These are phyloP conservation scores for Nannoperca australis DNA, from an alignment of 2,797 vertebrate genomes.

Conservation along the genomic window DNA sequence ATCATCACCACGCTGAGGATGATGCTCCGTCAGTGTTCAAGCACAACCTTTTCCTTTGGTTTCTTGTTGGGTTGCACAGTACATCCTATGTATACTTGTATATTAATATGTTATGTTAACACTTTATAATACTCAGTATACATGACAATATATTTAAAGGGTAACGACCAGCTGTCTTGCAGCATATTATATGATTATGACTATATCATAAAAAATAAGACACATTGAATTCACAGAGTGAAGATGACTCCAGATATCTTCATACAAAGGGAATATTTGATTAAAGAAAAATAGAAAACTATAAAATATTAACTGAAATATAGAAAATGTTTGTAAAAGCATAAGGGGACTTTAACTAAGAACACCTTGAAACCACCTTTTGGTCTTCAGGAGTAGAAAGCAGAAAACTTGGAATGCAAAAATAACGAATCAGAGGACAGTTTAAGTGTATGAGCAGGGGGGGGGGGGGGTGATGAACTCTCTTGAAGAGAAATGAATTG, in stretches of 20 bases:
- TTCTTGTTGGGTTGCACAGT: too few relatives aligned
- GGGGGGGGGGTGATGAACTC: neutral
- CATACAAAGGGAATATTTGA: too few relatives aligned
- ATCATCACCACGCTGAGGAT: neutral
- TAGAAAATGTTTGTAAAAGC: neutral
- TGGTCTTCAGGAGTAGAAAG: neutral
- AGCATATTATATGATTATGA: too few relatives aligned
- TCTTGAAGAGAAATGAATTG: neutral
- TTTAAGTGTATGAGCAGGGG: neutral
- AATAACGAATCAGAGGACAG: neutral
- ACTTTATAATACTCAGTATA: too few relatives aligned
- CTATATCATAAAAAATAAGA: neutral
- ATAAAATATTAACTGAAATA: neutral
- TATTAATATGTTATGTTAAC: too few relatives aligned
- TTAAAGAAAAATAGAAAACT: neutral
- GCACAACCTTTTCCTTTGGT: too few relatives aligned
- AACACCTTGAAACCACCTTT: neutral
- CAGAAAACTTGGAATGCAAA: neutral
- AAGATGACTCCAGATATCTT: too few relatives aligned
- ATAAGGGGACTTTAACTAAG: neutral
- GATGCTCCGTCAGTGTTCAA: too few relatives aligned
- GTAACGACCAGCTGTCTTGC: too few relatives aligned
- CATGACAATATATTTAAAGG: too few relatives aligned
- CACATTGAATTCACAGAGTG: neutral
- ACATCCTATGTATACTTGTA: too few relatives aligned